These are phyloP conservation scores for Rhagophthalmus giganteus DNA, from an alignment of 2,888 invertebrate genomes.

Conservation along the genomic window DNA sequence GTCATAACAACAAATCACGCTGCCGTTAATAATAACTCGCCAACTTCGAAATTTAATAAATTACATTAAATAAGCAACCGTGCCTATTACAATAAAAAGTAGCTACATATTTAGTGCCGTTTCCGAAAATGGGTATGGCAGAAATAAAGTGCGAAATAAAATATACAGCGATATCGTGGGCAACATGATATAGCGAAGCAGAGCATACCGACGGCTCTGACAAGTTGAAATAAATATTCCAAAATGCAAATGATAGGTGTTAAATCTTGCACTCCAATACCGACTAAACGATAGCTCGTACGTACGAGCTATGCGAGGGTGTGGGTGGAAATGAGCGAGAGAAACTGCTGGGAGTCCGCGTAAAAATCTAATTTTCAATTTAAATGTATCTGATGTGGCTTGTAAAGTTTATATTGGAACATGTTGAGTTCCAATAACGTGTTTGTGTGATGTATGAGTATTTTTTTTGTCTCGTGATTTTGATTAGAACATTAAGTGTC, in stretches of 20 bases:
- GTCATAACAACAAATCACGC: conserved; percentile 10
- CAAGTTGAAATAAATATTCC: conserved; percentile 36
- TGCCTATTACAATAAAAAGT: conserved; percentile 1
- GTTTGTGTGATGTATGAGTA: conserved; percentile 6
- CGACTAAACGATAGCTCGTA: conserved; percentile 23
- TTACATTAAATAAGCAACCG: conserved; percentile 10
- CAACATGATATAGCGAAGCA: conserved; percentile 32
- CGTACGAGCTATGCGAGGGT: too few species aligned
- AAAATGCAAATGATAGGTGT: conserved; percentile 41
- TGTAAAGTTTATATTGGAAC: conserved; percentile 5
- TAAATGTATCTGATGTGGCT: conserved; percentile 29
- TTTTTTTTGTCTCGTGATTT: conserved; percentile 1
- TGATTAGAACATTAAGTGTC: not conserved
- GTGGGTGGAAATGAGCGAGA: conserved; percentile 15
- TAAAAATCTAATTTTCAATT: conserved; percentile 37
- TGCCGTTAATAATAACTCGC: not conserved
- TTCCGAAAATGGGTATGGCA: conserved; percentile 19
- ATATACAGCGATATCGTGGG: conserved; percentile 27
- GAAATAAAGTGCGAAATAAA: conserved; percentile 22
- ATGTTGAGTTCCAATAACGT: conserved; percentile 4
- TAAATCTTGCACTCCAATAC: conserved; percentile 36
- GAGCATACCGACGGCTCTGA: conserved; percentile 22
- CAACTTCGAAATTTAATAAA: conserved; percentile 10
- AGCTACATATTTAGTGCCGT: conserved; percentile 6
- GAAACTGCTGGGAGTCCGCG: conserved; percentile 20